Percentiles rank a stretch among this genome's conserved stretches.
Evolutionary conservation across 2,113 vertebrate genomes (phyloP).

Genomic region (Apodemus speciosus): DNA sequence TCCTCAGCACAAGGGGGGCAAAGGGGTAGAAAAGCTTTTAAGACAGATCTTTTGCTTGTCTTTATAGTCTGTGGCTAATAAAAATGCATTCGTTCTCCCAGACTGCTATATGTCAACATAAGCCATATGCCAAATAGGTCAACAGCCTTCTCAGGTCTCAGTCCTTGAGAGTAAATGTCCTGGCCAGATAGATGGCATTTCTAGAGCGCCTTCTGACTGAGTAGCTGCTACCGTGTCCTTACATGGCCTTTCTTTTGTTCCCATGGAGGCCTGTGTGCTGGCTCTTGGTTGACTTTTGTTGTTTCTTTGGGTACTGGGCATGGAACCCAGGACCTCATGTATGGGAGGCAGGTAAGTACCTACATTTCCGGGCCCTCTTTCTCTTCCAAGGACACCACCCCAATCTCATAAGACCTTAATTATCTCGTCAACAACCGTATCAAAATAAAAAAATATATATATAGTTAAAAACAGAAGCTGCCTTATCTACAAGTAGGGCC

Average conservation of each 20-base stretch:
- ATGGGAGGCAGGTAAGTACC: neutral
- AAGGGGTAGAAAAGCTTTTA: too few species aligned
- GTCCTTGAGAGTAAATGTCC: neutral
- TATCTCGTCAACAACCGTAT: neutral
- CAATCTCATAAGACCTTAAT: neutral
- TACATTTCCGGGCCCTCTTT: neutral
- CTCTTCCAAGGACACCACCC: neutral
- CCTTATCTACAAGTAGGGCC: neutral
- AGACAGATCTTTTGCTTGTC: neutral
- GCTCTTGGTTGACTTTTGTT: neutral
- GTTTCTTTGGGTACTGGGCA: neutral
- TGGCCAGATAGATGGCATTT: neutral
- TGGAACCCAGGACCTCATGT: neutral
- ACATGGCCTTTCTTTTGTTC: neutral
- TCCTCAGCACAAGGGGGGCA: neutral
- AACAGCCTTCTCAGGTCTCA: neutral
- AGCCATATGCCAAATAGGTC: neutral
- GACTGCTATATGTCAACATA: neutral
- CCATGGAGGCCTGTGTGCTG: neutral
- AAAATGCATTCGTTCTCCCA: too few species aligned
- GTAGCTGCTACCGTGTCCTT: neutral
- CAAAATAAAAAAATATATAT: neutral
- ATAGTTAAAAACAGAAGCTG: neutral
- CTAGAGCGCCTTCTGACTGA: neutral
- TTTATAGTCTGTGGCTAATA: neutral